Evolutionary conservation across 53 echinoderm and acorn worm species (phyloP).

Genomic region (Astropecten irregularis): DNA sequence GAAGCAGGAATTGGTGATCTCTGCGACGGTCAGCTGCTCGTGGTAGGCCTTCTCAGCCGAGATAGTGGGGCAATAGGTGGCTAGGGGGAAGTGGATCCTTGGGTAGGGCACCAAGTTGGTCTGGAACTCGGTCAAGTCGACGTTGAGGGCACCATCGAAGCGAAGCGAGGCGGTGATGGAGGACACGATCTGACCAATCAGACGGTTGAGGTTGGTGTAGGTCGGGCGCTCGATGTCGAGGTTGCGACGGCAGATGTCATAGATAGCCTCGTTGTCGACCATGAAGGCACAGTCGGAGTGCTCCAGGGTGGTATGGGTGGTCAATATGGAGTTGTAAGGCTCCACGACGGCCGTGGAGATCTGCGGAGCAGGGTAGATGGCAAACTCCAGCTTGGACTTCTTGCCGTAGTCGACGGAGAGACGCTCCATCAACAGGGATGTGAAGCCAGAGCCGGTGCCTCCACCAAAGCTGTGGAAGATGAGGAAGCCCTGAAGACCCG

Average conservation of each 20-base stretch:
- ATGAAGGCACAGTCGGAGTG: conserved; percentile 81
- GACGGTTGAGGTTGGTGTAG: conserved; percentile 81
- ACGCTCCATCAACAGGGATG: conserved; percentile 85
- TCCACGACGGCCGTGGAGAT: conserved; percentile 72
- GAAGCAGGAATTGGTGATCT: conserved; percentile 73
- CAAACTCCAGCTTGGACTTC: conserved; percentile 86
- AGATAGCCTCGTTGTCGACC: conserved; percentile 81
- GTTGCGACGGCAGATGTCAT: conserved; percentile 80
- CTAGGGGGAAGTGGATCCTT: conserved; percentile 82
- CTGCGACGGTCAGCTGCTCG: conserved; percentile 65
- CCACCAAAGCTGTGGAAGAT: conserved; percentile 82
- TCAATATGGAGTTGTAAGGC: conserved; percentile 79
- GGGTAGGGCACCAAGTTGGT: conserved; percentile 94
- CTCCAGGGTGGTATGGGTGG: conserved; percentile 79
- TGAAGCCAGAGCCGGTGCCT: conserved; percentile 89
- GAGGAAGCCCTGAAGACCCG: conserved; percentile 71
- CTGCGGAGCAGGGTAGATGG: conserved; percentile 71
- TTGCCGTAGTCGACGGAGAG: conserved; percentile 93
- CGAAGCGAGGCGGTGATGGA: conserved; percentile 63
- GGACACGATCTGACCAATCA: conserved; percentile 67
- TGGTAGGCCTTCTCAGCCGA: conserved; percentile 70
- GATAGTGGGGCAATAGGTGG: conserved; percentile 77
- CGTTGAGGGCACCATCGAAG: conserved; percentile 87
- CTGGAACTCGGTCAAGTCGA: conserved; percentile 89
- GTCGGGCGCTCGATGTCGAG: conserved; percentile 87